Base-by-base conservation (phyloP, 2,797 vertebrate species). In the Acanthis flammea region DNA sequence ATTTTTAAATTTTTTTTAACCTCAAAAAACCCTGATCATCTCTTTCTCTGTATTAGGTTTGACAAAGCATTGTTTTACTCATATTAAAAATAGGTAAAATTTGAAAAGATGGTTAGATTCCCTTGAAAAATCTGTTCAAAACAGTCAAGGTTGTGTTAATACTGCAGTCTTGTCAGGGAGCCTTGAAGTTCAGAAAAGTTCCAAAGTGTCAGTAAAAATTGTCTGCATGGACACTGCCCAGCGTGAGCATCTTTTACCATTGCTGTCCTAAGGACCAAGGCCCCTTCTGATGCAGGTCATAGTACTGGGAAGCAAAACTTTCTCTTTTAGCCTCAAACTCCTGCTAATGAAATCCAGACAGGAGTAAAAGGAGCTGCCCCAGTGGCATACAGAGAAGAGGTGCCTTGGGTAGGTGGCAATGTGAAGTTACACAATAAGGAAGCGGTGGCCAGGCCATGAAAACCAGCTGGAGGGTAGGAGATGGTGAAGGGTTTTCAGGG, bases 1-100 rank as follows among this genome's bases (percentile, higher is more conserved):
- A 15, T 27, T 57, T 55, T 63, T 0, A 47, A 5, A 3, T 8
- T 45, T 39, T n/a, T 42, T 66, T 58, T 35, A 33, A 45, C 6
- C 3, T 66, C 0, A 51, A 22, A 72, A 73, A 54, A 1, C 0
- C 2, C 11, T 45, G 4, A 65, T 88, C 19, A 48, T 2, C 31
- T 44, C 4, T 45, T 90, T 75, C 6, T 62, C 14, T 54, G 9
- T 80, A 6, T 67, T 65, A 54, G 12, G 1, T 57, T 65, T 44
- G 39, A 31, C 68, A 66, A 92, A 86, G 7, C 16, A 35, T 58
- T 42, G 19, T 25, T 87, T 74, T 82, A 62, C 42, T 28, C 25
- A 1, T 54, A 25, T 78, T 67, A 72, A 77, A 72, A 83, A 77
- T 23, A 33, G 21, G 30, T 57, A 39, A 57, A 39, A 82, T 16